A percentile compares a stretch with the other conserved stretches of the same genome.
These are phyloP conservation scores for Caenorhabditis macrosperma DNA, from an alignment of 2,888 invertebrate genomes.

Conservation along the genomic window DNA sequence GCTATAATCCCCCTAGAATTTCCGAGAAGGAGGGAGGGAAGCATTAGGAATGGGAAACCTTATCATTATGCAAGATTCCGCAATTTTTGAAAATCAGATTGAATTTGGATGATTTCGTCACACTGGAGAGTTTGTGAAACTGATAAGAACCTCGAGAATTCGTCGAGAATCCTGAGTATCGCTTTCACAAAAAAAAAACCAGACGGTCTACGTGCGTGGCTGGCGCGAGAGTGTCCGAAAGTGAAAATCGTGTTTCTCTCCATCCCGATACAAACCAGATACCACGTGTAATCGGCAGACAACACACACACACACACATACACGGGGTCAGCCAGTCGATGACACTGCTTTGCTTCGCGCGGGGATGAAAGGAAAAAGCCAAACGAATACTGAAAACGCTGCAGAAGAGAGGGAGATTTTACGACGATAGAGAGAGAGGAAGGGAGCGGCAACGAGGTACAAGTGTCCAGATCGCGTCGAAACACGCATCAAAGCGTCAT, in stretches of 20 bases:
- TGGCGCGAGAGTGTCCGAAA: conserved; percentile 52
- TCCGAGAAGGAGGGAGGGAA: no score
- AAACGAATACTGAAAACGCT: conserved; percentile 29
- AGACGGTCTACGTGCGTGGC: conserved; percentile 33
- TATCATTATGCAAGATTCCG: no score
- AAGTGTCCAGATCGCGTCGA: conserved; percentile 5
- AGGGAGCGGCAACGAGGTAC: no score
- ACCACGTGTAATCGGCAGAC: conserved; percentile 60
- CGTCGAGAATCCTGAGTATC: no score
- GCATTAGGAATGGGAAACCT: no score
- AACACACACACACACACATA: conserved; percentile 19
- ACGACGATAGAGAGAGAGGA: conserved; percentile 4
- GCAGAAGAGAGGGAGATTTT: conserved; percentile 8
- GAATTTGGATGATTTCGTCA: no score
- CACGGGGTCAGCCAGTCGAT: conserved; percentile 50
- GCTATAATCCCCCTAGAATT: no score
- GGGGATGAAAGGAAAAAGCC: conserved; percentile 37
- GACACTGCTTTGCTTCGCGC: conserved; percentile 46
- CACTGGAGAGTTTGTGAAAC: no score
- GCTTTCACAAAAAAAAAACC: conserved; percentile 7
- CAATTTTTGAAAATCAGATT: no score
- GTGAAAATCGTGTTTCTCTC: conserved; percentile 54
- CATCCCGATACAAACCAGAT: conserved; percentile 55
- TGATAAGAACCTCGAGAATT: no score
- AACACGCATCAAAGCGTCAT: conserved; percentile 30